Evolutionary conservation across 2,113 vertebrate species (phyloP).

Genomic region (Hymenochirus boettgeri): DNA sequence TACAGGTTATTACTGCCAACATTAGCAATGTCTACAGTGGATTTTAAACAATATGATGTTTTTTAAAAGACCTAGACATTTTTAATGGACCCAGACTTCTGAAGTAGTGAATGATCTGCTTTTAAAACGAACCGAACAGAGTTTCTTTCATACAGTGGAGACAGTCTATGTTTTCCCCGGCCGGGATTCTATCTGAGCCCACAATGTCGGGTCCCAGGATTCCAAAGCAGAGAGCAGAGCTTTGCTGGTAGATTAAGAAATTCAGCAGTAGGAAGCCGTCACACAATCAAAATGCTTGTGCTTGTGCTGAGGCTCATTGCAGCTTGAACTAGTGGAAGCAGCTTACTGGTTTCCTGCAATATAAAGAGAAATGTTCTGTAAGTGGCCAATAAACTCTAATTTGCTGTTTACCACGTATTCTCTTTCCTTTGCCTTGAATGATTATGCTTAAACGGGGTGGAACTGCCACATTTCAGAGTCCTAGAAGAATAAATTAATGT

Average conservation of each 20-base stretch:
- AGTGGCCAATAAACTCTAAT: too few relatives aligned
- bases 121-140: constrained; percentile 69
- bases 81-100: too few relatives aligned
- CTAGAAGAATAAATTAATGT: too few relatives aligned
- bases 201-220: constrained; percentile 51
- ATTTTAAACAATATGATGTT: too few relatives aligned
- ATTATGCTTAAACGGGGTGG: too few relatives aligned
- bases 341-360: constrained; percentile 60
- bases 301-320: constrained; percentile 86
- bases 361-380: background rate
- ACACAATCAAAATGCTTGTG: constrained; percentile 90
- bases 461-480: too few relatives aligned
- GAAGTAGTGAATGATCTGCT: constrained; percentile 23
- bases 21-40: too few relatives aligned
- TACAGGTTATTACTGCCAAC: too few relatives aligned
- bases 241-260: constrained; percentile 72
- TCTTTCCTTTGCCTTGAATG: too few relatives aligned
- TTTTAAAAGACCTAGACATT: too few relatives aligned
- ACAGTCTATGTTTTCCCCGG: constrained; percentile 22
- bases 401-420: too few relatives aligned
- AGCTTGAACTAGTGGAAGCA: constrained; percentile 67
- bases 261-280: constrained; percentile 83
- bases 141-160: constrained; percentile 71
- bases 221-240: constrained; percentile 58
- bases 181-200: constrained; percentile 1